phyloP scores from a whole-genome alignment of 2,113 vertebrate genomes.

The Crotalus viridis region DNA sequence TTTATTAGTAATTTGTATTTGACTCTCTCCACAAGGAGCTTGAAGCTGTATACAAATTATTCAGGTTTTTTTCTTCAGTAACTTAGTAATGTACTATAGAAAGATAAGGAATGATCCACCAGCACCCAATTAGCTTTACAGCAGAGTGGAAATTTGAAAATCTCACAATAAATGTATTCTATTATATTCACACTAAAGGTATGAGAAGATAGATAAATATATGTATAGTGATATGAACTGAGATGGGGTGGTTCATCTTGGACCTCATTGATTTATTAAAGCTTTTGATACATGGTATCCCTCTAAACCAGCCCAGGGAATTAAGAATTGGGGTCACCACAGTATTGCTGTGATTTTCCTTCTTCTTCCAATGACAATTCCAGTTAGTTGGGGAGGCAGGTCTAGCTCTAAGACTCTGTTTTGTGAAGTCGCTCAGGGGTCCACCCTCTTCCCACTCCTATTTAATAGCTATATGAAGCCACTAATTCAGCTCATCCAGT shows the following conservation, averaged over 20 bases:
- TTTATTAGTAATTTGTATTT: neutral
- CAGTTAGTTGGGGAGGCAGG: too few species aligned
- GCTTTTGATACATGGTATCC: neutral
- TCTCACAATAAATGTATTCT: too few species aligned
- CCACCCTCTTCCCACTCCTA: neutral
- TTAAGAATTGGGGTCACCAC: neutral
- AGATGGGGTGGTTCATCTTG: too few species aligned
- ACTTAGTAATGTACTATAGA: neutral
- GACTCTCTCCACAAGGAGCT: neutral
- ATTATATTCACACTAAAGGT: neutral
- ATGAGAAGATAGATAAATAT: neutral
- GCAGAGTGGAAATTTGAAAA: too few species aligned
- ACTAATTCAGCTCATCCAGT: neutral
- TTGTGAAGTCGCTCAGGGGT: neutral
- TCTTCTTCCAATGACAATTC: neutral
- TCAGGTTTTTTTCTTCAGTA: neutral
- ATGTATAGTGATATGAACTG: too few species aligned
- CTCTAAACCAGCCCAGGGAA: neutral
- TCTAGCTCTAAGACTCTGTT: too few species aligned
- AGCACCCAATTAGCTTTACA: neutral
- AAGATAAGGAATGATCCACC: neutral
- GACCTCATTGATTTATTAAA: too few species aligned
- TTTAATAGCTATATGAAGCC: neutral
- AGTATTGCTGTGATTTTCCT: neutral
- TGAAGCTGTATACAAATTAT: neutral